Conservation (phyloP, 2,888 invertebrate genomes). For the Acleris holmiana region DNA sequence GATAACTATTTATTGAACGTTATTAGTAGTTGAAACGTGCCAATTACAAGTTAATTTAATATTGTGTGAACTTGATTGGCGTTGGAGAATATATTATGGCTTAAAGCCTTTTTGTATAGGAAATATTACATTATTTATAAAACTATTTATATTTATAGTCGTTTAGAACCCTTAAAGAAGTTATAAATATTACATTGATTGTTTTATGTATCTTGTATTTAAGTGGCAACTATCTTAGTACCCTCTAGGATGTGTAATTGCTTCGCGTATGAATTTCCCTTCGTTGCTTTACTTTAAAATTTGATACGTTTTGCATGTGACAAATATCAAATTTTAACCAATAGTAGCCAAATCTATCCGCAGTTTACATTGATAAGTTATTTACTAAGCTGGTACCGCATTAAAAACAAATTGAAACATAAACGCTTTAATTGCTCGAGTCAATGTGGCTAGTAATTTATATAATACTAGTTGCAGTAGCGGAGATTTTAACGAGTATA, state of each 20-base stretch:
- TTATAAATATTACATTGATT: constrained; percentile 18
- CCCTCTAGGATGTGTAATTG: constrained; percentile 7
- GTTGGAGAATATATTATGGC: constrained; percentile 26
- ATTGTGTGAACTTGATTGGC: constrained; percentile 22
- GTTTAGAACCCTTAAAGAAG: constrained; percentile 11
- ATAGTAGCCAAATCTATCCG: no score
- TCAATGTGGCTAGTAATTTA: no score
- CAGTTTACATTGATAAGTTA: no score
- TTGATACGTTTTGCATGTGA: no score
- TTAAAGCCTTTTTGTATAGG: constrained; percentile 29
- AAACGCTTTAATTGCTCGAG: no score
- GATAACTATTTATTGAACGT: constrained; percentile 29
- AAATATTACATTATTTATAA: constrained; percentile 31
- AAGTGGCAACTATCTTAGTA: neutral
- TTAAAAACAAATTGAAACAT: no score
- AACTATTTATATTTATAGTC: constrained; percentile 14
- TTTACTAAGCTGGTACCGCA: no score
- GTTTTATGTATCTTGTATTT: constrained; percentile 20
- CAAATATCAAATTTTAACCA: no score
- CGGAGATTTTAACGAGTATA: no score
- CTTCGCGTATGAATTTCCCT: no score
- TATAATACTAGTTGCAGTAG: no score
- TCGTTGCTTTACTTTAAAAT: no score
- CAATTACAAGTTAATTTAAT: constrained; percentile 36
- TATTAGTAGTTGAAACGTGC: constrained; percentile 34